These are phyloP conservation scores for Cerastoderma edule DNA, from an alignment of 2,888 invertebrate species.

Conservation along the genomic window DNA sequence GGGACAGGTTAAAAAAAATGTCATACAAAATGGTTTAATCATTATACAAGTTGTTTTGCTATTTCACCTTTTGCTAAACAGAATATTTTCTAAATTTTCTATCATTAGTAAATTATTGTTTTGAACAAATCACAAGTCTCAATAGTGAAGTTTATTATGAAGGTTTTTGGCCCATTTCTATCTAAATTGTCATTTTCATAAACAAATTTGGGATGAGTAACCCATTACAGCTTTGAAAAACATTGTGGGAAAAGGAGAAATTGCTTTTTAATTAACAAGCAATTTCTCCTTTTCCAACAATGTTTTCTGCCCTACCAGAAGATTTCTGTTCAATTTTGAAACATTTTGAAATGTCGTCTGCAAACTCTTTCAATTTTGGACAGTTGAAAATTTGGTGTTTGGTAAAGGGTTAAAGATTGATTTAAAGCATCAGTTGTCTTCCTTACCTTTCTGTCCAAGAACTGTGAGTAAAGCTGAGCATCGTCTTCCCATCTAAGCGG, in stretches of 20 bases:
- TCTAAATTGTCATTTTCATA: no score
- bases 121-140: neutral
- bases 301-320: neutral
- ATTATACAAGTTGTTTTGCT: no score
- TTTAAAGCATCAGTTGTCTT: neutral
- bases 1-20: no score
- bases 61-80: no score
- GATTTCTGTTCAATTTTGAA: neutral
- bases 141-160: neutral
- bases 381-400: neutral
- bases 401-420: neutral
- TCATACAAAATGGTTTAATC: no score
- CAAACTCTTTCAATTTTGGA: no score
- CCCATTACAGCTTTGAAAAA: no score
- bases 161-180: neutral
- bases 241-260: conserved; percentile 10
- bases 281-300: no score
- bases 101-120: no score
- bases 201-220: neutral
- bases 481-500: conserved; percentile 83
- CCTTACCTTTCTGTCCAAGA: conserved; percentile 82
- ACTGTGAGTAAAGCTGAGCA: conserved; percentile 82
- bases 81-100: no score
- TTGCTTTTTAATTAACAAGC: no score
- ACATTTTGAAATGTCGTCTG: neutral